Conservation (phyloP, 2,797 vertebrate species). For the Pelochelys cantorii region DNA sequence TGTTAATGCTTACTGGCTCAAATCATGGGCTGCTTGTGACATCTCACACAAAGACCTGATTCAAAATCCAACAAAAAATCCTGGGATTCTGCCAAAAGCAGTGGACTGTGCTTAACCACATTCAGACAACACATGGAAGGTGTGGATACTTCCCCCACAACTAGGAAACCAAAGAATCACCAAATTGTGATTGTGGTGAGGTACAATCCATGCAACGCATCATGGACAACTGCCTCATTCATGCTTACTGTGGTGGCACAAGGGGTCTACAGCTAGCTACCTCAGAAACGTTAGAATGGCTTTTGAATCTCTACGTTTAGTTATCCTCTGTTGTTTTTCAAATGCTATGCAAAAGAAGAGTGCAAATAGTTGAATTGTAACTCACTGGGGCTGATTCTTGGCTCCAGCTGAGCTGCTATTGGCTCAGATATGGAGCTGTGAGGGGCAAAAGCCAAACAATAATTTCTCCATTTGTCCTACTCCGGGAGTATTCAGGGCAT, state of each 20-base stretch:
- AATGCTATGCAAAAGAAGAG: neutral
- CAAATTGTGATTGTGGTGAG: neutral
- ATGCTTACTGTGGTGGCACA: no score
- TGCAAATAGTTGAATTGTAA: neutral
- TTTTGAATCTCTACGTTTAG: neutral
- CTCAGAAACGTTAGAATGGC: neutral
- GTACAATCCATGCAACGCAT: no score
- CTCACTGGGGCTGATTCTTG: neutral
- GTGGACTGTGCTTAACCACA: no score
- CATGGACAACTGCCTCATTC: no score
- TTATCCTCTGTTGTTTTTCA: neutral
- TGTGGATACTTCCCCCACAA: neutral
- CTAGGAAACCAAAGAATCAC: neutral
- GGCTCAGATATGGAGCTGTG: neutral
- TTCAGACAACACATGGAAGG: neutral
- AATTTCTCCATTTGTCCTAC: neutral
- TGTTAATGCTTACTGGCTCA: neutral
- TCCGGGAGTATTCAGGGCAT: neutral
- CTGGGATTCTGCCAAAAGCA: neutral
- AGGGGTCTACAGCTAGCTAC: neutral
- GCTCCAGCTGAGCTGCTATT: neutral
- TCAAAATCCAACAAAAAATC: neutral
- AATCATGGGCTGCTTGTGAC: neutral
- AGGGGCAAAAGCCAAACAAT: neutral
- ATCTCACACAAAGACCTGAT: neutral